These are phyloP conservation scores for Acanthococcus lagerstroemiae DNA, from an alignment of 2,888 invertebrate species.

Conservation along the genomic window DNA sequence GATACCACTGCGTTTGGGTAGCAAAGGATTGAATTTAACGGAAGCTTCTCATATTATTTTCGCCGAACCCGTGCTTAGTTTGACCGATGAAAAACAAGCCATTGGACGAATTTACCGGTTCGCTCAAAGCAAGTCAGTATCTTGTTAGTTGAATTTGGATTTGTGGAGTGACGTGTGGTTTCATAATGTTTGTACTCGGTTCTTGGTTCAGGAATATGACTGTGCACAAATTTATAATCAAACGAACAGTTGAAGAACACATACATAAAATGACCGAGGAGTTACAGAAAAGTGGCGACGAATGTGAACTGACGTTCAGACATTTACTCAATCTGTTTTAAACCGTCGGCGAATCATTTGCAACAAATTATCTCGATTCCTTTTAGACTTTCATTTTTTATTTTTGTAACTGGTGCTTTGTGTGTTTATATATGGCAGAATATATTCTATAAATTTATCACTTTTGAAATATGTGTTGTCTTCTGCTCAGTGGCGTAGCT, in stretches of 20 bases:
- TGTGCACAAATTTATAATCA: slow-evolving; percentile 11
- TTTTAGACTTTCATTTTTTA: background rate
- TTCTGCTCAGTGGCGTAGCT: background rate
- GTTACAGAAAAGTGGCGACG: background rate
- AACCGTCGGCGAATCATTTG: background rate
- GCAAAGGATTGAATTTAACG: slow-evolving; percentile 65
- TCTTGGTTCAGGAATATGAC: slow-evolving; percentile 8
- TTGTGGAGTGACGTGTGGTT: background rate
- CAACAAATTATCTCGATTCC: background rate
- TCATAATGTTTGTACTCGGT: too few species aligned
- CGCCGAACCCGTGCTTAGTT: slow-evolving; percentile 62
- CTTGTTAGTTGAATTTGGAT: background rate
- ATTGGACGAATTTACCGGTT: slow-evolving; percentile 68
- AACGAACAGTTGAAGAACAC: slow-evolving; percentile 11
- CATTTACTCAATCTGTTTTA: slow-evolving; percentile 5
- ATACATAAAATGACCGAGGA: background rate
- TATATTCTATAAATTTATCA: background rate
- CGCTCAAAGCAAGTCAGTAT: slow-evolving; percentile 56
- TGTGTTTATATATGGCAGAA: background rate
- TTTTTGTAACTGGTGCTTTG: background rate
- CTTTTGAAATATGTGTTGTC: background rate
- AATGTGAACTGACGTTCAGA: slow-evolving; percentile 6
- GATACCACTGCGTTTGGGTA: slow-evolving; percentile 57
- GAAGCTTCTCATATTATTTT: slow-evolving; percentile 69
- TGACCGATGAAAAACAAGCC: slow-evolving; percentile 63